Evolutionary conservation across 2,888 invertebrate genomes (phyloP).

Genomic region (Tholera decimalis): DNA sequence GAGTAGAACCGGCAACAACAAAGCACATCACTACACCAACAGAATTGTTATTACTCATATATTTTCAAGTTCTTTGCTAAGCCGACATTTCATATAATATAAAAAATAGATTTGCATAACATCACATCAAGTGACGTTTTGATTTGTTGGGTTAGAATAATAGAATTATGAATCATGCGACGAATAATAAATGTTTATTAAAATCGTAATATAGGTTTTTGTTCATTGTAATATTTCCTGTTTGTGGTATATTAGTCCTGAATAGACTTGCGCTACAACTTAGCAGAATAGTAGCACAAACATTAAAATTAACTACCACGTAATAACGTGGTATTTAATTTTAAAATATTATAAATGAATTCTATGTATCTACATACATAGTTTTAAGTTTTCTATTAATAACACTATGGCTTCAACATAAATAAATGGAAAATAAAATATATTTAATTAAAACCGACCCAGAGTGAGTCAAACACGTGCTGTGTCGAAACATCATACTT

Average conservation of each 20-base stretch:
- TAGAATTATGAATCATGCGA: background rate
- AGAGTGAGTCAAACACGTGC: too few species aligned
- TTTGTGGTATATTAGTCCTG: background rate
- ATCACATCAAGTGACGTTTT: conserved; percentile 16
- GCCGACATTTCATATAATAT: conserved; percentile 11
- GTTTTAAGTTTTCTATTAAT: too few species aligned
- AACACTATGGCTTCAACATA: too few species aligned
- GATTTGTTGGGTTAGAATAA: conserved; percentile 3
- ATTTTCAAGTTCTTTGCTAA: conserved; percentile 33
- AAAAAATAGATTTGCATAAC: conserved; percentile 26
- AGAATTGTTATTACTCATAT: conserved; percentile 50
- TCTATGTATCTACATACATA: too few species aligned
- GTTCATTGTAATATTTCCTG: background rate
- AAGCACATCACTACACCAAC: conserved; percentile 38
- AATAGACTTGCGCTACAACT: background rate
- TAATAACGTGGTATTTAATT: too few species aligned
- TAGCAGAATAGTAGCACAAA: background rate
- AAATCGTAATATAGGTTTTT: too few species aligned
- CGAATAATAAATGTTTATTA: background rate
- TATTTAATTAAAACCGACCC: too few species aligned
- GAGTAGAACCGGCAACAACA: conserved; percentile 42
- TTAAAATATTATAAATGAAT: too few species aligned
- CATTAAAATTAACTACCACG: background rate
- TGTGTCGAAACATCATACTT: too few species aligned
- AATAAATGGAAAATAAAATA: too few species aligned